Conservation (phyloP, 2,113 vertebrate genomes). For the Grus americana region DNA sequence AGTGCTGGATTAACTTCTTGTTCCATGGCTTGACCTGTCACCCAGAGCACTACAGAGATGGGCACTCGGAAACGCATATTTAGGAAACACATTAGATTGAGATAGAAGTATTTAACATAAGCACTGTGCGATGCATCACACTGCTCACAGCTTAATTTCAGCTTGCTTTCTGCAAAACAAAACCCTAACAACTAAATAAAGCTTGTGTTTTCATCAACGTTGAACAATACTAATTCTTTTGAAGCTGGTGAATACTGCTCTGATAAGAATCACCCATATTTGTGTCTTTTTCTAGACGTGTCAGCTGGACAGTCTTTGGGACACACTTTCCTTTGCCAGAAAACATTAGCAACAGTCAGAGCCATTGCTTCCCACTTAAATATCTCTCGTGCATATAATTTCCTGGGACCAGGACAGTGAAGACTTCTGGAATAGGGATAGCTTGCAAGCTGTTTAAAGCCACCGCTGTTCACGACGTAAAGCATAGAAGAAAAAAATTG, state of each 20-base stretch:
- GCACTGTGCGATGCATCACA: not conserved
- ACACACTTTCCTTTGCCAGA: not conserved
- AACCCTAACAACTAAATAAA: not conserved
- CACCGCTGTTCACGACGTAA: not conserved
- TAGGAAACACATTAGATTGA: not conserved
- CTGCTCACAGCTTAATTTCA: not conserved
- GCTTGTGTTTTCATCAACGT: not conserved
- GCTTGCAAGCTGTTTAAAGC: not conserved
- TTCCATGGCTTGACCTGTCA: constrained; percentile 9
- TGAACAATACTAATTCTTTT: not conserved
- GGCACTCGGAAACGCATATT: not conserved
- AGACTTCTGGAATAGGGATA: not conserved
- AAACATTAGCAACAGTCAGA: not conserved
- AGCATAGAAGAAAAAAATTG: not conserved
- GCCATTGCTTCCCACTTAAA: not conserved
- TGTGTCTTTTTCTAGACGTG: not conserved
- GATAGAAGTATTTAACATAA: not conserved
- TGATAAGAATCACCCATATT: not conserved
- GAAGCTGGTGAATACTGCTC: not conserved
- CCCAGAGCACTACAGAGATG: not conserved
- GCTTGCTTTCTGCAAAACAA: not conserved
- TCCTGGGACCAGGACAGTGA: not conserved
- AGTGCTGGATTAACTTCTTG: constrained; percentile 19
- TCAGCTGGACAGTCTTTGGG: not conserved
- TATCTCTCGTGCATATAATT: not conserved